These are phyloP conservation scores for Morpho deidamia DNA, from an alignment of 2,888 invertebrate species.

Conservation along the genomic window DNA sequence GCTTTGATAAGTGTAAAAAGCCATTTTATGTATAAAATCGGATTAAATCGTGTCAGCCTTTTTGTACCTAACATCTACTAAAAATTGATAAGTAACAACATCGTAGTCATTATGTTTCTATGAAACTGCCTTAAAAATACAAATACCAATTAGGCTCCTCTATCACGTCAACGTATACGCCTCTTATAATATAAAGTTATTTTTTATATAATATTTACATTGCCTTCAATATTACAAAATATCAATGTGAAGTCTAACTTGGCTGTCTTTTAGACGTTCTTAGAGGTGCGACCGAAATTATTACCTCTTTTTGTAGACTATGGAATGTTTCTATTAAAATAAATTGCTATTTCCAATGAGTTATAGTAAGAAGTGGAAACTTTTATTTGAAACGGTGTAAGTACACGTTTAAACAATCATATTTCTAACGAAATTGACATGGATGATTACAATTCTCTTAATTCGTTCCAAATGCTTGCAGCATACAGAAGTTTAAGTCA, in stretches of 20 bases:
- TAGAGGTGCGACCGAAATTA: conserved; percentile 28
- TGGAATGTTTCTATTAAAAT: conserved; percentile 36
- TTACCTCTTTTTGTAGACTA: conserved; percentile 21
- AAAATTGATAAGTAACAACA: conserved; percentile 71
- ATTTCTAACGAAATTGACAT: conserved; percentile 11
- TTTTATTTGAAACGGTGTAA: conserved; percentile 1
- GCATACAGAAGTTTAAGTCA: not conserved
- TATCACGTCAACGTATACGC: conserved; percentile 76
- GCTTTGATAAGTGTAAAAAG: conserved; percentile 18
- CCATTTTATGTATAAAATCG: conserved; percentile 46
- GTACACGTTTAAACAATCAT: conserved; percentile 8
- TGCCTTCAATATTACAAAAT: conserved; percentile 28
- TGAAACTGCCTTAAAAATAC: conserved; percentile 71
- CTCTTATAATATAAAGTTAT: conserved; percentile 41
- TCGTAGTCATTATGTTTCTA: conserved; percentile 68
- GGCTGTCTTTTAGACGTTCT: conserved; percentile 56
- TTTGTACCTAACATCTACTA: conserved; percentile 70
- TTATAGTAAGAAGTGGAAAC: not conserved
- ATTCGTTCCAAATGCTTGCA: not conserved
- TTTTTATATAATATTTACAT: conserved; percentile 47
- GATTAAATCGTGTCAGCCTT: conserved; percentile 69
- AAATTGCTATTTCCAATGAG: conserved; percentile 5
- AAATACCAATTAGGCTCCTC: conserved; percentile 69
- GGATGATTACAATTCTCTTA: conserved; percentile 3
- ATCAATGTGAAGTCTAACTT: conserved; percentile 36